phyloP scores from a whole-genome alignment of 2,797 vertebrate genomes.

The Gorsachius magnificus region DNA sequence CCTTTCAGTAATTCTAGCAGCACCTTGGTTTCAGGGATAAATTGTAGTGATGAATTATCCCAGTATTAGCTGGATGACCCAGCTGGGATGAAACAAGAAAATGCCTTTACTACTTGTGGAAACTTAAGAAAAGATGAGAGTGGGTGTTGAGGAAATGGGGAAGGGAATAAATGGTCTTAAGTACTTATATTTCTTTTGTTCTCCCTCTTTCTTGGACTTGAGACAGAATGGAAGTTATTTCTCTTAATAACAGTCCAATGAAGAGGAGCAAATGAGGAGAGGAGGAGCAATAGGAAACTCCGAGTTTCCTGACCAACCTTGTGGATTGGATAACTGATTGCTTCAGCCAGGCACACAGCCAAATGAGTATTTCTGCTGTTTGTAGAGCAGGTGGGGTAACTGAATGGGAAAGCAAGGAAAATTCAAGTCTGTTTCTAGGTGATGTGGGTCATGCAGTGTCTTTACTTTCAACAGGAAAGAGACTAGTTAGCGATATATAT shows the following conservation, averaged over 20 bases:
- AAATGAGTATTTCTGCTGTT: neutral
- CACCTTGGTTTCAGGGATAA: neutral
- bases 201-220: neutral
- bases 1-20: neutral
- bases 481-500: neutral
- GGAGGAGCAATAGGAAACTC: neutral
- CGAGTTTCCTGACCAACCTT: neutral
- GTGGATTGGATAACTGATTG: neutral
- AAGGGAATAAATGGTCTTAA: neutral
- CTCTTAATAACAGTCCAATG: neutral
- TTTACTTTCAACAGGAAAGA: neutral
- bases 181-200: neutral
- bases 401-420: neutral
- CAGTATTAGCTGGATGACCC: neutral
- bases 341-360: neutral
- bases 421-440: neutral
- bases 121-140: neutral
- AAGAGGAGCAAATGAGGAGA: neutral
- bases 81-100: neutral
- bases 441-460: neutral
- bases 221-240: neutral
- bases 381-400: neutral
- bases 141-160: neutral
- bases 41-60: neutral
- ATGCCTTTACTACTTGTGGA: neutral